Evolutionary conservation across 37 sponge, comb jelly and placozoan genomes (phyloP).

Genomic region (Trichoplax adhaerens): DNA sequence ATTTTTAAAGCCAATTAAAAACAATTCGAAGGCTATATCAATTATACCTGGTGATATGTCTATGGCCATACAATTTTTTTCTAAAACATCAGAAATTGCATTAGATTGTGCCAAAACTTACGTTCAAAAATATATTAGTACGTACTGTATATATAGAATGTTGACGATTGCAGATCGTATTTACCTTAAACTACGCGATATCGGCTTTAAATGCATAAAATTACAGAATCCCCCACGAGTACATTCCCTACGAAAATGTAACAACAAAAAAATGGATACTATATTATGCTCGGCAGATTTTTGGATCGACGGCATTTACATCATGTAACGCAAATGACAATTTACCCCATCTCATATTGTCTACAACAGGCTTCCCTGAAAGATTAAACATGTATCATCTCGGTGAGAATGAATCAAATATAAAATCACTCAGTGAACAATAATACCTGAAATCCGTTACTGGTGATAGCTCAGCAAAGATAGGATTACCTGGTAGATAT

Average conservation of each 20-base stretch:
- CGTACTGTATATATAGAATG: too few relatives aligned
- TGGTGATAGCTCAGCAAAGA: slow-evolving; percentile 91
- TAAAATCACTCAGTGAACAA: not conserved
- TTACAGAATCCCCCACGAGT: slow-evolving; percentile 97
- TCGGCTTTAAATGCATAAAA: slow-evolving; percentile 97
- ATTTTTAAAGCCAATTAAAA: too few relatives aligned
- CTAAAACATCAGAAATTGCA: too few relatives aligned
- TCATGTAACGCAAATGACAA: not conserved
- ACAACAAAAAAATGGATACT: not conserved
- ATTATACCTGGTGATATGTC: too few relatives aligned
- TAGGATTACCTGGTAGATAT: slow-evolving; percentile 33
- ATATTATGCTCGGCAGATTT: not conserved
- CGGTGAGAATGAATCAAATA: not conserved
- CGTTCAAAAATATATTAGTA: too few relatives aligned
- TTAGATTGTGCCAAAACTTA: too few relatives aligned
- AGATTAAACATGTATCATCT: not conserved
- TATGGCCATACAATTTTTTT: too few relatives aligned
- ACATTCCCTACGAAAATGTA: slow-evolving; percentile 32
- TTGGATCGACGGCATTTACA: not conserved
- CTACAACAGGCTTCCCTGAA: slow-evolving; percentile 90
- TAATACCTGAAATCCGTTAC: slow-evolving; percentile 72
- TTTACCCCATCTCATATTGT: slow-evolving; percentile 89
- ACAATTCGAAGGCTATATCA: too few relatives aligned
- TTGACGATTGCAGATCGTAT: not conserved
- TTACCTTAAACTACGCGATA: slow-evolving; percentile 78